These are phyloP conservation scores for Macrobrachium rosenbergii DNA, from an alignment of 1,140 invertebrate species.

Conservation along the genomic window DNA sequence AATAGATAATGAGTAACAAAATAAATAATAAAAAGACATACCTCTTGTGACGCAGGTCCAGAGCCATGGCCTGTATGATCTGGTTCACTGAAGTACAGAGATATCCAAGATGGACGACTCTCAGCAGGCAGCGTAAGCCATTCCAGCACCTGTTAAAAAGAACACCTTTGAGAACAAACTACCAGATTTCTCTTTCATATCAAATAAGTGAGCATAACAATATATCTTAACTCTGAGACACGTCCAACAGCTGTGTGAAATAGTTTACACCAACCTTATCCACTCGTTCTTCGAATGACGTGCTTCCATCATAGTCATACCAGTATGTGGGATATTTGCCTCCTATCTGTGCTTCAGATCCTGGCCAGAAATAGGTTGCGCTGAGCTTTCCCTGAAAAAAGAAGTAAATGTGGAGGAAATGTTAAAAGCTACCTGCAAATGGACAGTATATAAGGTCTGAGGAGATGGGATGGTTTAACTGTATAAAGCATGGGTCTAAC, in stretches of 20 bases:
- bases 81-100: conserved; percentile 82
- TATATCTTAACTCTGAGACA: too few relatives aligned
- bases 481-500: too few relatives aligned
- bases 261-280: neutral
- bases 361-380: conserved; percentile 66
- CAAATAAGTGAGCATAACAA: neutral
- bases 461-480: too few relatives aligned
- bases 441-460: too few relatives aligned
- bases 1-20: too few relatives aligned
- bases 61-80: conserved; percentile 74
- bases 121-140: conserved; percentile 77
- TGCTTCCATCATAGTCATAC: conserved; percentile 68
- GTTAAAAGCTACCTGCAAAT: too few relatives aligned
- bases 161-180: neutral
- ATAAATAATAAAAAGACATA: conserved; percentile 49
- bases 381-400: conserved; percentile 57
- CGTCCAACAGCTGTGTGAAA: neutral
- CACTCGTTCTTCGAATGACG: conserved; percentile 74
- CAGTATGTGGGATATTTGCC: conserved; percentile 44
- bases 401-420: neutral
- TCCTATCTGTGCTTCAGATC: conserved; percentile 59
- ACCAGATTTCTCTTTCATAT: neutral
- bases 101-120: conserved; percentile 73
- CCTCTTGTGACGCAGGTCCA: conserved; percentile 69
- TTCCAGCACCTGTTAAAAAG: conserved; percentile 73